A percentile compares a stretch with the other conserved stretches of the same genome.
Evolutionary conservation across 2,888 invertebrate species (phyloP).

Genomic region (Suillia variegata): DNA sequence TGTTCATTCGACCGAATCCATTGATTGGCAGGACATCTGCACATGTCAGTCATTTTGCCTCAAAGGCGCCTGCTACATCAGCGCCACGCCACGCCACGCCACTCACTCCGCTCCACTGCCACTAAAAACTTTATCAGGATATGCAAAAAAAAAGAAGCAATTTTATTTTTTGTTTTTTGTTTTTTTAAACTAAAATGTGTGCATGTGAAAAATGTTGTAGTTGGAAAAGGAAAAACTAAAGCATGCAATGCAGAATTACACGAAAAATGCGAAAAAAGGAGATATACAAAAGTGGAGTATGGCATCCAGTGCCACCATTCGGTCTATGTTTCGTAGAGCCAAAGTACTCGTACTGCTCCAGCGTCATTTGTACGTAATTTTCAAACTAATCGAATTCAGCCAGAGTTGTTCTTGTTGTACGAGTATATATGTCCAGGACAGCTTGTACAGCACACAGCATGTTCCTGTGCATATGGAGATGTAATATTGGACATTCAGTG

Average conservation of each 20-base stretch:
- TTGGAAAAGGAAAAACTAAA: background rate
- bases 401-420: background rate
- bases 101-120: background rate
- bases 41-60: conserved; percentile 54
- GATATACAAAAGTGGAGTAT: too few relatives aligned
- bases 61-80: background rate
- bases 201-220: background rate
- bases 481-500: too few relatives aligned
- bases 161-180: conserved; percentile 2
- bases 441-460: too few relatives aligned
- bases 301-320: too few relatives aligned
- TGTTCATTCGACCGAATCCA: conserved; percentile 53
- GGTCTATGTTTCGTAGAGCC: too few relatives aligned
- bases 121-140: background rate
- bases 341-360: background rate
- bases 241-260: background rate
- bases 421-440: conserved; percentile 9
- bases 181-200: conserved; percentile 2
- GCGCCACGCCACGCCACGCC: background rate
- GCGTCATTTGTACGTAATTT: conserved; percentile 34
- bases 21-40: conserved; percentile 61
- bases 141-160: conserved; percentile 1
- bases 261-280: too few relatives aligned
- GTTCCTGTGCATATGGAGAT: too few relatives aligned
- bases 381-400: conserved; percentile 29